Percentiles rank a stretch among this genome's conserved stretches.
Evolutionary conservation across 2,797 vertebrate genomes (phyloP).

Genomic region (Coreius guichenoti): DNA sequence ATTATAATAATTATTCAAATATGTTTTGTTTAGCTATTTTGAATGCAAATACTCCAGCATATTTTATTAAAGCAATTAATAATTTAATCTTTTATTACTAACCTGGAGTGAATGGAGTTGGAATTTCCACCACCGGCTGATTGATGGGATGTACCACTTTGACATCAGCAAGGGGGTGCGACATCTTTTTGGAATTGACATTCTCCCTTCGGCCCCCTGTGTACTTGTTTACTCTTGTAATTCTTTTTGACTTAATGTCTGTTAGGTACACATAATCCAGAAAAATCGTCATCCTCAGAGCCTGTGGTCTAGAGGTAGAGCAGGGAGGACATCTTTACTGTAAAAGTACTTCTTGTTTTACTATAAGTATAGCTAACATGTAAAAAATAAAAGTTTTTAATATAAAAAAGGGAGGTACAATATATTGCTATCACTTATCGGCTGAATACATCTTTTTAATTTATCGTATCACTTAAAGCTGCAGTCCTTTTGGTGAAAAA

Average conservation of each 20-base stretch:
- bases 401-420: neutral
- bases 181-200: slow-evolving; percentile 75
- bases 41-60: neutral
- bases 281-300: slow-evolving; percentile 83
- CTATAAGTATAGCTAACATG: neutral
- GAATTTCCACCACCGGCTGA: slow-evolving; percentile 73
- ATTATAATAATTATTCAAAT: neutral
- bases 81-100: neutral
- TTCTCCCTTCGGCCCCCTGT: slow-evolving; percentile 77
- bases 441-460: too few relatives aligned
- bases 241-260: slow-evolving; percentile 74
- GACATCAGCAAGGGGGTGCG: slow-evolving; percentile 75
- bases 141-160: slow-evolving; percentile 83
- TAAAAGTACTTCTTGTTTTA: slow-evolving; percentile 24
- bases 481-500: too few relatives aligned
- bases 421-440: too few relatives aligned
- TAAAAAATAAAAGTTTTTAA: neutral
- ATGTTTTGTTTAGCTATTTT: neutral
- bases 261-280: slow-evolving; percentile 85
- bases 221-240: slow-evolving; percentile 85
- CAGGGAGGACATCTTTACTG: neutral
- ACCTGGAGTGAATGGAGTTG: slow-evolving; percentile 67
- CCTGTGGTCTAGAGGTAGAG: slow-evolving; percentile 71
- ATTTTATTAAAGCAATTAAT: neutral
- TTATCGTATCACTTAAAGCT: neutral